Evolutionary conservation across 2,888 invertebrate genomes (phyloP).

Genomic region (Drosophila melanosoma): DNA sequence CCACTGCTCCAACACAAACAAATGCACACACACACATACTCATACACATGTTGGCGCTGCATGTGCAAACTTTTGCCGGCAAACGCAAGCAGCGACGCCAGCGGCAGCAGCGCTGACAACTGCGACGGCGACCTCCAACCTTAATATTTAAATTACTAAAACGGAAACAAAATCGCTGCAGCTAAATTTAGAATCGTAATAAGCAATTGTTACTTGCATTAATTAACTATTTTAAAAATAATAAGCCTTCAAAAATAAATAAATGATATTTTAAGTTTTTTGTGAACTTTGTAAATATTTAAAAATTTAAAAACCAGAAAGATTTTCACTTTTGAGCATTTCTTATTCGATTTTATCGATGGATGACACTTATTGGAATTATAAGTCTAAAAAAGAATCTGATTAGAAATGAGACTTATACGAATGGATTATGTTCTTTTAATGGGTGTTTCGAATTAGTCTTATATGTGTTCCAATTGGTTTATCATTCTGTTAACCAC

Average conservation of each 20-base stretch:
- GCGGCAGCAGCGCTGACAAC: slow-evolving; percentile 25
- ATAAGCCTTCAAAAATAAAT: not conserved
- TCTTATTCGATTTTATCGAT: not conserved
- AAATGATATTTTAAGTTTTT: not conserved
- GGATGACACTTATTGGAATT: not conserved
- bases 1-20: slow-evolving; percentile 33
- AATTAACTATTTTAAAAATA: not conserved
- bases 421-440: not conserved
- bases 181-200: slow-evolving; percentile 1
- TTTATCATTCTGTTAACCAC: not conserved
- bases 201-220: not conserved
- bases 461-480: not conserved
- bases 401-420: not conserved
- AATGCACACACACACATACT: slow-evolving; percentile 11
- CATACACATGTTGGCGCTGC: slow-evolving; percentile 40
- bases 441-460: not conserved
- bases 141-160: slow-evolving; percentile 7
- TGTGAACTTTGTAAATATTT: not conserved
- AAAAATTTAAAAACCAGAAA: too few relatives aligned
- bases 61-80: slow-evolving; percentile 63
- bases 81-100: slow-evolving; percentile 44
- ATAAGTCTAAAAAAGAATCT: fast-evolving
- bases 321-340: not conserved
- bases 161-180: slow-evolving; percentile 1
- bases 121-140: slow-evolving; percentile 40